Base-by-base conservation (phyloP, 2,797 vertebrate genomes). In the Thaleichthys pacificus region DNA sequence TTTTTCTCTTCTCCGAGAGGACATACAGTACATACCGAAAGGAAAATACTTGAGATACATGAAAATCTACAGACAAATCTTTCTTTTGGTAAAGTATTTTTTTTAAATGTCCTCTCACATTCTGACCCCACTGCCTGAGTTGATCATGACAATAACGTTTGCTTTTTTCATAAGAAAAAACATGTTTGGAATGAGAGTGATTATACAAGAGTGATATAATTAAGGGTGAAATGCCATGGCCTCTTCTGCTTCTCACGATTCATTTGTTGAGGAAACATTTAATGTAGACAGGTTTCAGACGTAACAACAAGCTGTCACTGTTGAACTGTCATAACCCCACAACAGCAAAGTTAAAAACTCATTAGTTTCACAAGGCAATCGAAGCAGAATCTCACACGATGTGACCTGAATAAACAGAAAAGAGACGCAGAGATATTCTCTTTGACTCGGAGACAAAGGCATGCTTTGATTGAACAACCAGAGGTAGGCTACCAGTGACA, bases 401-500 rank as follows among this genome's bases (percentile, higher is more conserved):
- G 8, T 78, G 71, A 76, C 68, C 71, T 74, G 76, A 66, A 83
- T 76, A 79, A 79, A 63, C 22, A 47, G 35, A 74, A 42, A 65
- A 7, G 26, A 72, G 19, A 22, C 35, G 42, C 72, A 8, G 15
- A 35, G n/a, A 51, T 47, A 51, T 65, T 77, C 66, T 66, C 26
- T 22, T 61, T 54, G 17, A 58, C 7, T 49, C 66, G 42, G 51
- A 78, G 75, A 71, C 77, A 71, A 72, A 74, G 66, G 47, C 11
- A 65, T 67, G 54, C 70, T 79, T 74, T 79, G 77, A 76, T 71
- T 3, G 19, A 61, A 71, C 49, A 70, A 64, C 47, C 56, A 22
- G 62, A 22, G 64, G 28, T 9, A 22, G 71, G 11, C 32, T 65
- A 64, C 61, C 2, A 14, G 61, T 26, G 24, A 12, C 49, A 61